These are phyloP conservation scores for Sylvicapra grimmia DNA, from an alignment of 2,113 vertebrate species.

Conservation along the genomic window DNA sequence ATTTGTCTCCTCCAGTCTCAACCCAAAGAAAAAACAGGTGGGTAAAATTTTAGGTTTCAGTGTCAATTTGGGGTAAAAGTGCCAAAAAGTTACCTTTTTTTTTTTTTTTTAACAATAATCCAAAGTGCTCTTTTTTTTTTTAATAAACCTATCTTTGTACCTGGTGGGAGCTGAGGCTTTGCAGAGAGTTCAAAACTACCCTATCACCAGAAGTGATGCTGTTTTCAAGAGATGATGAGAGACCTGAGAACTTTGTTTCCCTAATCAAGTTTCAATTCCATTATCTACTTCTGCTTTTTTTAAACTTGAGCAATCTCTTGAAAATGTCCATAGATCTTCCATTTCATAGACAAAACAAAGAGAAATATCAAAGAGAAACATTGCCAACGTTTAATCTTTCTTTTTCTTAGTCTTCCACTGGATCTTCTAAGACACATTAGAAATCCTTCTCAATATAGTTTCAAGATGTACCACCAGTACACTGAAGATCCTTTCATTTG, in stretches of 20 bases:
- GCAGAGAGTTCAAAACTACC: background rate
- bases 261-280: background rate
- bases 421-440: background rate
- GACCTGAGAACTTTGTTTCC: background rate
- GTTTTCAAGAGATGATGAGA: background rate
- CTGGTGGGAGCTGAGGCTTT: background rate
- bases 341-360: background rate
- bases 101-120: background rate
- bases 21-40: background rate
- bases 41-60: background rate
- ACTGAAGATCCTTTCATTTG: background rate
- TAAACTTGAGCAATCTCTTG: background rate
- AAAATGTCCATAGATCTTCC: background rate
- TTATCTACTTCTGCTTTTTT: background rate
- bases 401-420: background rate
- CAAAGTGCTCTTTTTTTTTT: background rate
- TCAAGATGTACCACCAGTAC: background rate
- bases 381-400: background rate
- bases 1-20: background rate
- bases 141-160: background rate
- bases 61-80: background rate
- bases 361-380: background rate
- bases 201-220: background rate
- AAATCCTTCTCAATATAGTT: background rate
- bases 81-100: background rate